Evolutionary conservation across 2,113 vertebrate species (phyloP).

Genomic region (Sigmodon hispidus): DNA sequence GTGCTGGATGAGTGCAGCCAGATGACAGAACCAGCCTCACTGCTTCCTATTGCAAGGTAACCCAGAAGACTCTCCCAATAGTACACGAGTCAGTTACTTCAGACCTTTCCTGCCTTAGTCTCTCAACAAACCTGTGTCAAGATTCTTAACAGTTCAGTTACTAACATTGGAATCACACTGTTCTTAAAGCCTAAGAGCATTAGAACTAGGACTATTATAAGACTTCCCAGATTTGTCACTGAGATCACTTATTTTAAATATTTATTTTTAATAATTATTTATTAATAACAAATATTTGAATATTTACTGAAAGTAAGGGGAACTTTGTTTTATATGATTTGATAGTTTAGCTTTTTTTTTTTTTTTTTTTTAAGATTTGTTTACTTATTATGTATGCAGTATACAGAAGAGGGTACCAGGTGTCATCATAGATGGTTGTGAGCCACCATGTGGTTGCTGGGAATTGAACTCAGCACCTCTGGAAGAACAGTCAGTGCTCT

Average conservation of each 20-base stretch:
- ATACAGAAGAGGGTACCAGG: neutral
- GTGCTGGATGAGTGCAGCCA: constrained; percentile 90
- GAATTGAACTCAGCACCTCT: neutral
- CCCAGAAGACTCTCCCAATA: neutral
- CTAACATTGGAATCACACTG: neutral
- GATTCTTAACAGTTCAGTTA: neutral
- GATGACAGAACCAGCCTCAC: constrained; percentile 88
- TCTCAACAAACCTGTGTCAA: neutral
- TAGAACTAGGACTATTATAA: neutral
- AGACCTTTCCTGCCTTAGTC: neutral
- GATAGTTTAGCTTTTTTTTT: neutral
- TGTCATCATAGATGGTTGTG: neutral
- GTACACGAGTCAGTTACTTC: neutral
- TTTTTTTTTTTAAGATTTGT: neutral
- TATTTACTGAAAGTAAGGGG: too few species aligned
- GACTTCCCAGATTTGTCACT: neutral
- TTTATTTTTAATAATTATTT: too few species aligned
- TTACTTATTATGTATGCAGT: neutral
- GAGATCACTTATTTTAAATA: too few species aligned
- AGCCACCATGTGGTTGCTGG: neutral
- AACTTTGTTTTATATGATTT: neutral
- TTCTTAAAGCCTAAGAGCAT: neutral
- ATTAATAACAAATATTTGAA: too few species aligned
- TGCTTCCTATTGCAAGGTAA: constrained; percentile 90
- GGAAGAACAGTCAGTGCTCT: neutral